Percentiles rank a stretch among this genome's conserved stretches.
Conservation (phyloP, 1,140 invertebrate genomes). For the Arctopsyche grandis region DNA sequence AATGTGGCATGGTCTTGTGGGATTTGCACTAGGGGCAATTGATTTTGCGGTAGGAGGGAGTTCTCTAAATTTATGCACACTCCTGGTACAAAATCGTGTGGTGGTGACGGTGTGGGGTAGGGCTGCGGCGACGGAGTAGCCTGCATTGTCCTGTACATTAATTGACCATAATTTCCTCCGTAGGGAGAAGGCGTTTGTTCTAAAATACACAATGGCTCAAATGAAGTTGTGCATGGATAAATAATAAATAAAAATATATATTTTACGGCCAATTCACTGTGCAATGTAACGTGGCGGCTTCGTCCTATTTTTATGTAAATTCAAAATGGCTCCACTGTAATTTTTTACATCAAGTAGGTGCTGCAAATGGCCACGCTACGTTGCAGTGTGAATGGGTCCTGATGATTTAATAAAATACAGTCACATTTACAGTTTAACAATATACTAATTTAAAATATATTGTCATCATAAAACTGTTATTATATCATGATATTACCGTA, state of each 20-base stretch:
- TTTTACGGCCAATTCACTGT: background rate
- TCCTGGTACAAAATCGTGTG: conserved; percentile 34
- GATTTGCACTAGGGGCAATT: background rate
- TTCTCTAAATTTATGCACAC: too few relatives aligned
- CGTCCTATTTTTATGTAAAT: too few relatives aligned
- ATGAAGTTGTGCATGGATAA: background rate
- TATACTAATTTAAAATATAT: too few relatives aligned
- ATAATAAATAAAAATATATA: background rate
- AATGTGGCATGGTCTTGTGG: background rate
- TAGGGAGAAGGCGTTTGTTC: conserved; percentile 54
- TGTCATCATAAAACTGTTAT: too few relatives aligned
- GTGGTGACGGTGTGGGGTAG: conserved; percentile 42
- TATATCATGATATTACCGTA: background rate
- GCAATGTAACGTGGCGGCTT: background rate
- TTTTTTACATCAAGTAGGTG: too few relatives aligned
- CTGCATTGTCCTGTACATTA: conserved; percentile 47
- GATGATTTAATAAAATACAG: too few relatives aligned
- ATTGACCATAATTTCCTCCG: conserved; percentile 40
- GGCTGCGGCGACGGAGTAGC: conserved; percentile 52
- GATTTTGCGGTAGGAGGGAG: background rate
- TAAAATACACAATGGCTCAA: conserved; percentile 42
- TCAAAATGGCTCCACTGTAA: too few relatives aligned
- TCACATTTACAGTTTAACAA: too few relatives aligned
- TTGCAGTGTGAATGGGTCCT: too few relatives aligned
- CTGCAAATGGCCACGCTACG: too few relatives aligned